Percentiles rank a stretch among this genome's conserved stretches.
phyloP scores from a whole-genome alignment of 1,140 invertebrate species.

The Psix sp. region DNA sequence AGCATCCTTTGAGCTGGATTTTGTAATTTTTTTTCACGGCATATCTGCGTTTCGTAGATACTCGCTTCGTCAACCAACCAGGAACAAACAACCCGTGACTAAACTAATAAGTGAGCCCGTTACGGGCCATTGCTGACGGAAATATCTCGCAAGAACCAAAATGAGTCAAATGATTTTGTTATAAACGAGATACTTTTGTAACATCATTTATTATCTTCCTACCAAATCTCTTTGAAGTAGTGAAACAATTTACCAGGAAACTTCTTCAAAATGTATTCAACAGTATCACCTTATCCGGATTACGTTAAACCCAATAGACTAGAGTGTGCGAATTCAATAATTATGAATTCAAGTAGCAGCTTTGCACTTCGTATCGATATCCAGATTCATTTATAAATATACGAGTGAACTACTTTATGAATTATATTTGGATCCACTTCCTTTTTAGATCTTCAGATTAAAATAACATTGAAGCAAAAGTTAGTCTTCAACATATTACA shows the following conservation, averaged over 20 bases:
- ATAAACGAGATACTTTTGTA: neutral
- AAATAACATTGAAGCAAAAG: too few species aligned
- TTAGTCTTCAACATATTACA: too few species aligned
- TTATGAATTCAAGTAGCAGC: conserved; percentile 18
- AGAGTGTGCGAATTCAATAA: conserved; percentile 23
- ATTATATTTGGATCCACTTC: too few species aligned
- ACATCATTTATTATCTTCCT: neutral
- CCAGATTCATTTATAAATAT: too few species aligned
- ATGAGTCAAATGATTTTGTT: conserved; percentile 1
- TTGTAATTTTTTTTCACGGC: too few species aligned
- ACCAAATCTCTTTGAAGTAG: neutral
- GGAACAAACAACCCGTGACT: conserved; percentile 63
- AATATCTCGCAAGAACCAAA: conserved; percentile 31
- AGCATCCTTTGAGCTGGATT: too few species aligned
- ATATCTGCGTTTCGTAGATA: too few species aligned
- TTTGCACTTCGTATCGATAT: conserved; percentile 14
- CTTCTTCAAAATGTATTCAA: conserved; percentile 16
- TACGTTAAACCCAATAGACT: conserved; percentile 18
- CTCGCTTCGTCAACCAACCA: too few species aligned
- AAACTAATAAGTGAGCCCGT: too few species aligned
- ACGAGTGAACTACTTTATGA: too few species aligned
- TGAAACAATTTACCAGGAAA: conserved; percentile 4
- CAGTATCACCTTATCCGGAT: conserved; percentile 15
- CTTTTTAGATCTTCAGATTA: too few species aligned
- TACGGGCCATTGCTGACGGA: conserved; percentile 38